phyloP scores from a whole-genome alignment of 2,888 invertebrate species.

The Drosophila meridionalis region DNA sequence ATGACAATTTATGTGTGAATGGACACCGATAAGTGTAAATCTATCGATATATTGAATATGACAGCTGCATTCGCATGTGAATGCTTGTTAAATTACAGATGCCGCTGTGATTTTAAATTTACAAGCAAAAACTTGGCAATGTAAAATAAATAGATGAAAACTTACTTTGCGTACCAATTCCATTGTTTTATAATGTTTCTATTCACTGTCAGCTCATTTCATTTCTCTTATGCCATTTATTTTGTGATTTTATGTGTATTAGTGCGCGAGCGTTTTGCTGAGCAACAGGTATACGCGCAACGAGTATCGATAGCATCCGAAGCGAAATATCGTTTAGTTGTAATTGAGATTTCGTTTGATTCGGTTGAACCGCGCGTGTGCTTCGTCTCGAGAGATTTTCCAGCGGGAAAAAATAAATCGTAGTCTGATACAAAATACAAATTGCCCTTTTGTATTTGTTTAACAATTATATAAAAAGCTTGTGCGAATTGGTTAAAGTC shows the following conservation, averaged over 20 bases:
- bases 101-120: slow-evolving; percentile 16
- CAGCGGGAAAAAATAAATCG: slow-evolving; percentile 62
- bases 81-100: slow-evolving; percentile 17
- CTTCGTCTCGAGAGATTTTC: slow-evolving; percentile 23
- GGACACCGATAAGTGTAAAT: slow-evolving; percentile 15
- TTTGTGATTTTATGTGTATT: slow-evolving; percentile 11
- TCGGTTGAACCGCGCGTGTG: slow-evolving; percentile 56
- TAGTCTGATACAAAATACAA: slow-evolving; percentile 10
- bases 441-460: slow-evolving; percentile 11
- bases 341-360: slow-evolving; percentile 53
- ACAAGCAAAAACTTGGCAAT: background rate
- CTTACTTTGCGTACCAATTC: background rate
- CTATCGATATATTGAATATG: slow-evolving; percentile 25
- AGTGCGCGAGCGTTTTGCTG: slow-evolving; percentile 11
- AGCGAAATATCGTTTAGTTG: slow-evolving; percentile 54
- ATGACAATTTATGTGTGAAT: slow-evolving; percentile 1
- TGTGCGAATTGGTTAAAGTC: slow-evolving; percentile 5
- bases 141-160: background rate
- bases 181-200: background rate
- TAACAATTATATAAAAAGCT: slow-evolving; percentile 19
- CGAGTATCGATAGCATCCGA: slow-evolving; percentile 41
- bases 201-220: background rate
- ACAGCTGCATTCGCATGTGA: slow-evolving; percentile 38
- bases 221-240: background rate
- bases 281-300: slow-evolving; percentile 52